Evolutionary conservation across 2,888 invertebrate species (phyloP).

Genomic region (Drepanosiphum platanoidis): DNA sequence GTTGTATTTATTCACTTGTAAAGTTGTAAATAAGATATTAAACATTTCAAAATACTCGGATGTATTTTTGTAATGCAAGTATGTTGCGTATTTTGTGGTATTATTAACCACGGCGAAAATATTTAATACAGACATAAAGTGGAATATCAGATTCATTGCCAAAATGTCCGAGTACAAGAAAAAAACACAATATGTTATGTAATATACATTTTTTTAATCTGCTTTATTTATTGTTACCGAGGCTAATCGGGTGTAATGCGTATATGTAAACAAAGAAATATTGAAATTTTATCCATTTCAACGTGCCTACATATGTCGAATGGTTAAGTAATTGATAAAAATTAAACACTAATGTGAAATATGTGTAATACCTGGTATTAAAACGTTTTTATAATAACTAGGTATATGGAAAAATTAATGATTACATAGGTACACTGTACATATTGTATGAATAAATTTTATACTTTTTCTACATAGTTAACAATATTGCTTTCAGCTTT

Average conservation of each 20-base stretch:
- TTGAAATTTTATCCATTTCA: background rate
- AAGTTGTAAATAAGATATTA: no score
- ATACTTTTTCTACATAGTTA: no score
- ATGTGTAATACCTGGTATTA: no score
- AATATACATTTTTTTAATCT: conserved; percentile 1
- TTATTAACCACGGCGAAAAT: background rate
- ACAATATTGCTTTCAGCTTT: no score
- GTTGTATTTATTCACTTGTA: no score
- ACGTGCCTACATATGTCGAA: background rate
- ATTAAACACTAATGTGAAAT: background rate
- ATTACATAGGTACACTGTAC: no score
- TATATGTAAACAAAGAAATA: background rate
- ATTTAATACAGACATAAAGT: background rate
- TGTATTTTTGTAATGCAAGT: background rate
- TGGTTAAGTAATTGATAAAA: background rate
- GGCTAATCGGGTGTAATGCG: conserved; percentile 16
- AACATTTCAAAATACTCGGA: background rate
- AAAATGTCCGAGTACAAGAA: background rate
- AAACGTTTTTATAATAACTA: no score
- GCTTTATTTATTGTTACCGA: conserved; percentile 9
- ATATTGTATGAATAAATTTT: no score
- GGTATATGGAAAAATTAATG: no score
- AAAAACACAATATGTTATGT: background rate
- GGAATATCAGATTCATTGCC: conserved; percentile 19
- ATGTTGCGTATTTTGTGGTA: background rate